Evolutionary conservation across 1,140 invertebrate species (phyloP), one percentile per base, ranked within the genome.

Genomic region (Chlorops oryzae): DNA sequence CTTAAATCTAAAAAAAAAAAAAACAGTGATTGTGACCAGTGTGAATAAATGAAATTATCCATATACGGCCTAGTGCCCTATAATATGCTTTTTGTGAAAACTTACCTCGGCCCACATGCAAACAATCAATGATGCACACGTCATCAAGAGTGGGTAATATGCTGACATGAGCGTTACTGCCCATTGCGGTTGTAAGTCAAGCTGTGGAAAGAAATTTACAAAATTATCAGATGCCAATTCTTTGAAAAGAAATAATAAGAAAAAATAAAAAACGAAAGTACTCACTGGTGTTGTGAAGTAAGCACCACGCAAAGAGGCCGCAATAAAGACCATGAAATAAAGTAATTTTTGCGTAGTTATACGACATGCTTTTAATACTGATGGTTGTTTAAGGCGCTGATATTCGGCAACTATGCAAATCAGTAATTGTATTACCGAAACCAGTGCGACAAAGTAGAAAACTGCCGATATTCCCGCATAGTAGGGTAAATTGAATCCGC

Each of bases 101-200:
- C 80, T 80, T 70, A 90, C 90, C 82, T 96, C 92, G 39, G 91
- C 91, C 92, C 92, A 95, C 71, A 94, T 92, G 72, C 92, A 95
- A 55, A 95, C 90, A 57, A 96, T 88, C 17, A 95, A 79, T 1
- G 91, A 94, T 3, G 89, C 88, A 45, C 90, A 90, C 23, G 90
- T 90, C 70, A 95, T 78, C 13, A 95, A 77, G 22, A 96, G 77
- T 3, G 91, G 91, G 75, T 94, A 96, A 73, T 92, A 95, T 1
- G 91, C 90, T 38, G 86, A 90, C 50, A 92, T 80, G 18, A 96
- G 78, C 64, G 87, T 90, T 40, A 82, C 83, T 5, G 90, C 84
- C 87, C 90, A 92, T 50, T 81, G 81, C 52, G 88, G 83, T 64
- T 87, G 81, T 62, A 86, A 82, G 53, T 85, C 83, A 59, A 84